phyloP scores from a whole-genome alignment of 1,140 invertebrate species.

The Pantala flavescens region DNA sequence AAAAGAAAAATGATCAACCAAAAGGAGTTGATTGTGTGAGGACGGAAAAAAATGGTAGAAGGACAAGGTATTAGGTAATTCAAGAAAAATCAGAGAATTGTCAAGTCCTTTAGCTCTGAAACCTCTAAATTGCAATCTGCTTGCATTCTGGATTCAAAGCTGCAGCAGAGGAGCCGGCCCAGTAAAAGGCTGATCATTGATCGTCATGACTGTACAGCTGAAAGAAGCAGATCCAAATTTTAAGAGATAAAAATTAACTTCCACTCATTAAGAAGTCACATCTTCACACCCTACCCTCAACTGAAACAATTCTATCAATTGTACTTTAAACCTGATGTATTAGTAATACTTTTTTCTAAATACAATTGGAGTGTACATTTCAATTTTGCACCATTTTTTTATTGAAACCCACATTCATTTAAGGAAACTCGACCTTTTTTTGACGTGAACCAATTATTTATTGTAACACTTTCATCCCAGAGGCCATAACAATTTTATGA shows the following conservation, averaged over 20 bases:
- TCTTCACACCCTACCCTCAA: neutral
- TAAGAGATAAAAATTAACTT: neutral
- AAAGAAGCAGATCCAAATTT: too few relatives aligned
- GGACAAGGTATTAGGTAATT: neutral
- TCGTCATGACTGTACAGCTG: too few relatives aligned
- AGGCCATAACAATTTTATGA: constrained; percentile 2
- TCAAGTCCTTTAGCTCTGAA: neutral
- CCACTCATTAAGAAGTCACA: neutral
- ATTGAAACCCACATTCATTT: neutral
- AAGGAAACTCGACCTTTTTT: constrained; percentile 4
- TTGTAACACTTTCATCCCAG: constrained; percentile 9
- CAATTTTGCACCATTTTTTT: neutral
- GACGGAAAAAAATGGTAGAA: neutral
- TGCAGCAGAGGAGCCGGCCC: too few relatives aligned
- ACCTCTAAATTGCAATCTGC: neutral
- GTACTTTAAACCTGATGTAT: neutral
- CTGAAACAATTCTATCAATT: neutral
- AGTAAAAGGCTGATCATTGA: too few relatives aligned
- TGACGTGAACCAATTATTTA: neutral
- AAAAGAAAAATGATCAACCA: neutral
- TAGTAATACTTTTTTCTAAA: constrained; percentile 1
- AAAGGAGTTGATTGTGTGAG: neutral
- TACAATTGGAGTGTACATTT: neutral
- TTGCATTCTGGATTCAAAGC: too few relatives aligned
- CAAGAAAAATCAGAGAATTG: neutral